Base-by-base conservation (phyloP, 2,888 invertebrate genomes). In the Epirrita christyi region DNA sequence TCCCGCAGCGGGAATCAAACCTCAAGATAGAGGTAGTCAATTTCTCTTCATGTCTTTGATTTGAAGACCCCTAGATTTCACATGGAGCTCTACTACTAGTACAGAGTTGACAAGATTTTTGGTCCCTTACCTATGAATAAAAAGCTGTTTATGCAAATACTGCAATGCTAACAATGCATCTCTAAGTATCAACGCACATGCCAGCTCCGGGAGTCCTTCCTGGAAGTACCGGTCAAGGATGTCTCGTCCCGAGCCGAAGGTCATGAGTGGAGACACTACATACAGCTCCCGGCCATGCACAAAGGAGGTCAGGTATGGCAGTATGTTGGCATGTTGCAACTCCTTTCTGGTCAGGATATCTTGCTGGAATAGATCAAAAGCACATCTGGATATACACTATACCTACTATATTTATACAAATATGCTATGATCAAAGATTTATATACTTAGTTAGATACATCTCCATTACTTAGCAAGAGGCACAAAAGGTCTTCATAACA, bases 81-180 rank as follows among this genome's bases (percentile, higher is more conserved):
- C n/a, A n/a, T n/a, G n/a, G n/a, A 21, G 21, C 21, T 21, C 21
- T 21, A 21, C 21, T 21, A 3, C 21, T 21, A 21, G 2, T 21
- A 21, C 21, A 3, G 21, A 21, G 21, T 21, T 21, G 21, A 3
- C 21, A 3, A 21, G 21, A 21, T 21, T 2, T 21, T 21, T 27
- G 29, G 29, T 3, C 14, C 62, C 75, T 75, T 72, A 96, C 96
- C 96, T 95, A 84, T 98, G 98, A 70, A 98, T 96, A 80, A 95
- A 96, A 52, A 96, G 95, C 78, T 95, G 95, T 64, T 94, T 93
- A 81, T 98, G 98, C 60, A 98, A 93, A 84, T 98, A 98, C 71
- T 96, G 94, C 42, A 98, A 86, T 0, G 96, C 98, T 47, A 93
- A 92, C 38, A 98, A 87, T 4, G 97, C 93, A 85, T 98, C 97